A percentile compares a stretch with the other conserved stretches of the same genome.
These are phyloP conservation scores for Halictus quadricinctus DNA, from an alignment of 2,888 invertebrate genomes.

Conservation along the genomic window DNA sequence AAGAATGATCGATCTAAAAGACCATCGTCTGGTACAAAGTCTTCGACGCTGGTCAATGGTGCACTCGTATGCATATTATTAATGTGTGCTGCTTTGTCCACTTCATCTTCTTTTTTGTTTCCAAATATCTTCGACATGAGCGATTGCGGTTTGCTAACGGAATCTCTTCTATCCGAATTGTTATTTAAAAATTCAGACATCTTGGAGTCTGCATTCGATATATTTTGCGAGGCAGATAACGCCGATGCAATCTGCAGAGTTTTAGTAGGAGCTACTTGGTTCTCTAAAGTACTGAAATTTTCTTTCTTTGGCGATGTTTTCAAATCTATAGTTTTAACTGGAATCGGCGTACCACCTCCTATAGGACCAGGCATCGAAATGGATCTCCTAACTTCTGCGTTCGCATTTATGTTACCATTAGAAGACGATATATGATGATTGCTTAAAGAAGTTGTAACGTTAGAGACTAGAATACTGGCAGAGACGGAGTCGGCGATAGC, in stretches of 20 bases:
- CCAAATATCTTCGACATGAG: constrained; percentile 79
- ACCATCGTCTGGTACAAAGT: constrained; percentile 90
- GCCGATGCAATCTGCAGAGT: constrained; percentile 32
- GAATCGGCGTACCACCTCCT: constrained; percentile 81
- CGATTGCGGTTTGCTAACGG: constrained; percentile 67
- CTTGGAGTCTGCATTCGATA: constrained; percentile 65
- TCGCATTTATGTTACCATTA: constrained; percentile 55
- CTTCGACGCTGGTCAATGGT: constrained; percentile 85
- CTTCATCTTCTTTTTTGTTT: constrained; percentile 78
- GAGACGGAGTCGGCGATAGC: constrained; percentile 88
- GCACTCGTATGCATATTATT: constrained; percentile 56
- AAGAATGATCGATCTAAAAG: constrained; percentile 89
- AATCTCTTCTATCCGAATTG: constrained; percentile 69
- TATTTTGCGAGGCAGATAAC: constrained; percentile 55
- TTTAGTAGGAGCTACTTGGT: constrained; percentile 49
- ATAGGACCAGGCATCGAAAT: constrained; percentile 78
- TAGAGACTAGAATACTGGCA: constrained; percentile 82
- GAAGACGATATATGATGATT: constrained; percentile 71
- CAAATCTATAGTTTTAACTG: constrained; percentile 76
- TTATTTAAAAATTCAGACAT: constrained; percentile 60
- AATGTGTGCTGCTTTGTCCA: constrained; percentile 70
- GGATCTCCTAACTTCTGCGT: constrained; percentile 70
- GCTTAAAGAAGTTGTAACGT: constrained; percentile 77
- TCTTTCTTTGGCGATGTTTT: constrained; percentile 74
- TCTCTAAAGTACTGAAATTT: constrained; percentile 58